A percentile compares a stretch with the other conserved stretches of the same genome.
Evolutionary conservation across 92 coral and sea anemone genomes (phyloP).

Genomic region (Muricea muricata): DNA sequence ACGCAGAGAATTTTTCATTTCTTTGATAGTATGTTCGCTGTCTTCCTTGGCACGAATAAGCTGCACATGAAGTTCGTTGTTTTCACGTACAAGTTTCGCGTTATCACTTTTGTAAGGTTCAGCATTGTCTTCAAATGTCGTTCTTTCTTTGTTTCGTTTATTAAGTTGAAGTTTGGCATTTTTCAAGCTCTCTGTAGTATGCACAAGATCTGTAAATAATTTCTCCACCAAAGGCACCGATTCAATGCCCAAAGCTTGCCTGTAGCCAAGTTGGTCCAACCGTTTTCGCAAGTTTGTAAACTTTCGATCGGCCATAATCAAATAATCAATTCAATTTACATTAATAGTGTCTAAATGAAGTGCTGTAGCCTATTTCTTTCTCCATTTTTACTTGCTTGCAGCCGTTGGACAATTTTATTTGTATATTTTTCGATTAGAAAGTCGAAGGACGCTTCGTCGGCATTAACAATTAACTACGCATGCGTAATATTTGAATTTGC

Average conservation of each 20-base stretch:
- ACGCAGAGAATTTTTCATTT: conserved; percentile 85
- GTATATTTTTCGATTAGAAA: conserved; percentile 64
- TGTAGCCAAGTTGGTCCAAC: conserved; percentile 95
- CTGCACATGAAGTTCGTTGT: conserved; percentile 95
- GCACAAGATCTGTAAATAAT: conserved; percentile 97
- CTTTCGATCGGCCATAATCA: conserved; percentile 90
- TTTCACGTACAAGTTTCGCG: conserved; percentile 96
- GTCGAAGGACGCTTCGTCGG: conserved; percentile 69
- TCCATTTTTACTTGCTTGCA: neutral
- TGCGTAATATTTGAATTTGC: conserved; percentile 99
- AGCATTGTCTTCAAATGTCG: conserved; percentile 85
- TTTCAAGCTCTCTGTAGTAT: conserved; percentile 98
- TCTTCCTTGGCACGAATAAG: conserved; percentile 93
- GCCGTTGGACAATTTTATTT: conserved; percentile 33
- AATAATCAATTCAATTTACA: conserved; percentile 15
- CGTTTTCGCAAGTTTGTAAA: conserved; percentile 98
- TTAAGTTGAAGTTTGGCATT: conserved; percentile 86
- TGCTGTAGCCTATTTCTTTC: neutral
- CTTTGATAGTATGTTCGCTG: conserved; percentile 85
- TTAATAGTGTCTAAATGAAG: conserved; percentile 23
- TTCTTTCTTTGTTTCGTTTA: conserved; percentile 81
- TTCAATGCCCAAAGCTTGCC: conserved; percentile 98
- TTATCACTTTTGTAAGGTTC: conserved; percentile 99
- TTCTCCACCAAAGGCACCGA: conserved; percentile 98
- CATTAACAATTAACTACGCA: conserved; percentile 71